Conservation (phyloP, 2,113 vertebrate species). For the Elanus axillaris region DNA sequence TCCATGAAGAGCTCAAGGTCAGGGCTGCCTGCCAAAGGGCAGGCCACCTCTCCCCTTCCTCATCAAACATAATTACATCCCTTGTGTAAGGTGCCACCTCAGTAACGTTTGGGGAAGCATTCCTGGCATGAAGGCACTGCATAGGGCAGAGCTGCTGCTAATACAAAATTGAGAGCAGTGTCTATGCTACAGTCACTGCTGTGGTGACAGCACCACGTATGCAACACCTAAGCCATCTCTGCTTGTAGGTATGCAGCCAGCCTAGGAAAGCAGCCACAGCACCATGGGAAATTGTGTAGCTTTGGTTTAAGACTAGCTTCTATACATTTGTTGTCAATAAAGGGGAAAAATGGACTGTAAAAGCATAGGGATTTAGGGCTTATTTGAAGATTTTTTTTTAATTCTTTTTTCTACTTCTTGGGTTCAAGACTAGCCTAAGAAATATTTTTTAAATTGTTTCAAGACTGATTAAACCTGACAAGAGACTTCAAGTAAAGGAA, state of each 20-base stretch:
- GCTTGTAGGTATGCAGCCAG: background rate
- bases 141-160: background rate
- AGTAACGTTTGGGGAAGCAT: background rate
- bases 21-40: background rate
- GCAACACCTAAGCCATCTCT: background rate
- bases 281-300: background rate
- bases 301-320: background rate
- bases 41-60: background rate
- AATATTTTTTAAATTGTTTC: background rate
- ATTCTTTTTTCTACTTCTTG: background rate
- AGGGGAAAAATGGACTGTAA: background rate
- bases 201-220: background rate
- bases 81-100: background rate
- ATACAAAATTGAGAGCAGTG: background rate
- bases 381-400: background rate
- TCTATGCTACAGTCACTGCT: fast-evolving
- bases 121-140: background rate
- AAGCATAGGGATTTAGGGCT: background rate
- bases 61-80: background rate
- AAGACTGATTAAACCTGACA: background rate
- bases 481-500: background rate
- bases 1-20: background rate
- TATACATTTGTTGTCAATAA: background rate
- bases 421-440: background rate
- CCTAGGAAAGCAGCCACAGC: background rate